These are phyloP conservation scores for Lithophane semibrunnea DNA, from an alignment of 2,888 invertebrate species.

Conservation along the genomic window DNA sequence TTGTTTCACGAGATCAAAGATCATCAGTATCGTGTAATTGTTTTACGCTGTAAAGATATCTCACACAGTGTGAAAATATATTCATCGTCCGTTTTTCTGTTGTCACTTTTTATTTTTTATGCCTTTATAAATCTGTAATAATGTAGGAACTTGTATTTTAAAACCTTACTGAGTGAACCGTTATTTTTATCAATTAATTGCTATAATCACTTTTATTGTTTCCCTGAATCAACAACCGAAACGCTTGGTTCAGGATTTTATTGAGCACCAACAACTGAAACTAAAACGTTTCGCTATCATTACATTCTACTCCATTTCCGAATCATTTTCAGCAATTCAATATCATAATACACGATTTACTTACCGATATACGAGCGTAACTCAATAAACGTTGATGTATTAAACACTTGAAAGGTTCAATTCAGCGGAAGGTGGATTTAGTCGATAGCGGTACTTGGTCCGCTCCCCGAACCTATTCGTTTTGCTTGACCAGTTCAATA, in stretches of 20 bases:
- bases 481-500: constrained; percentile 78
- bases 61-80: not conserved
- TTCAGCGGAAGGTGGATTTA: constrained; percentile 69
- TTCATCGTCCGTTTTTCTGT: not conserved
- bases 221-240: not conserved
- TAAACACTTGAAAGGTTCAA: constrained; percentile 61
- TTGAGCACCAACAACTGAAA: constrained; percentile 40
- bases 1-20: constrained; percentile 21
- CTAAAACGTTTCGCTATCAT: constrained; percentile 41
- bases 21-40: constrained; percentile 17
- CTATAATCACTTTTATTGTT: not conserved
- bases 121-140: not conserved
- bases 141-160: not conserved
- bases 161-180: not conserved
- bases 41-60: not conserved
- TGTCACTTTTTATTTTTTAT: not conserved
- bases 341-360: constrained; percentile 59
- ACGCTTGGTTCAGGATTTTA: constrained; percentile 8
- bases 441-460: constrained; percentile 67
- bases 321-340: constrained; percentile 43
- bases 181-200: not conserved
- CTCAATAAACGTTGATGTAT: constrained; percentile 58
- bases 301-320: constrained; percentile 44
- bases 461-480: constrained; percentile 73
- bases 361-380: constrained; percentile 50